Conservation (phyloP, 2,888 invertebrate species). For the Cephus sareptanus region DNA sequence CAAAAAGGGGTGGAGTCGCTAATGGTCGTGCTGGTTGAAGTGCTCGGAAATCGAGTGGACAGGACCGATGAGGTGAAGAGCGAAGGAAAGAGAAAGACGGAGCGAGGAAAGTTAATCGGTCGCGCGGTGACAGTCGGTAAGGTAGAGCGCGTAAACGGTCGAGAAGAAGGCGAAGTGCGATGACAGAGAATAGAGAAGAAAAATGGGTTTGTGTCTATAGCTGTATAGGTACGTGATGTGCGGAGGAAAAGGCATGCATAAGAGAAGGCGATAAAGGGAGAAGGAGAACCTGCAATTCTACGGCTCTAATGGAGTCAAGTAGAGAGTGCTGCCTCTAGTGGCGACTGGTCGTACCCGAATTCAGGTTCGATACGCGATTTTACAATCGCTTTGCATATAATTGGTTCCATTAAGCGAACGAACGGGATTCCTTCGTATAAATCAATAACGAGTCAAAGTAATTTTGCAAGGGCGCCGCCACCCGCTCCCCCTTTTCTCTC, state of each 20-base stretch:
- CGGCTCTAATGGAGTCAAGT: too few relatives aligned
- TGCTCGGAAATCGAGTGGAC: not conserved
- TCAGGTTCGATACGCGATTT: not conserved
- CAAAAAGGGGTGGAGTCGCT: not conserved
- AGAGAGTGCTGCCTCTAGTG: not conserved
- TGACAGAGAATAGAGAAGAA: not conserved
- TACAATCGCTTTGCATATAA: constrained; percentile 1
- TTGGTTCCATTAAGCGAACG: not conserved
- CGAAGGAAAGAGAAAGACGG: not conserved
- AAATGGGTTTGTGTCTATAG: not conserved
- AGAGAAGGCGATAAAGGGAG: too few relatives aligned
- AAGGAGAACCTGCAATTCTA: too few relatives aligned
- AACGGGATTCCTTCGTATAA: not conserved
- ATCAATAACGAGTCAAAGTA: too few relatives aligned
- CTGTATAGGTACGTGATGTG: too few relatives aligned
- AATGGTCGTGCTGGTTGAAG: not conserved
- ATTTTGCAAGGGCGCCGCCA: too few relatives aligned
- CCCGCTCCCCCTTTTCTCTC: too few relatives aligned
- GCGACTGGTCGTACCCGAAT: not conserved
- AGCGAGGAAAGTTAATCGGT: not conserved
- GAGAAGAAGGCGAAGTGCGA: not conserved
- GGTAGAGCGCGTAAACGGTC: not conserved
- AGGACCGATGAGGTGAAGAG: too few relatives aligned
- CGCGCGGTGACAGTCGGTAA: not conserved
- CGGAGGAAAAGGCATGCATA: too few relatives aligned